These are phyloP conservation scores for Catonia carolina DNA, from an alignment of 2,888 invertebrate species.

Conservation along the genomic window DNA sequence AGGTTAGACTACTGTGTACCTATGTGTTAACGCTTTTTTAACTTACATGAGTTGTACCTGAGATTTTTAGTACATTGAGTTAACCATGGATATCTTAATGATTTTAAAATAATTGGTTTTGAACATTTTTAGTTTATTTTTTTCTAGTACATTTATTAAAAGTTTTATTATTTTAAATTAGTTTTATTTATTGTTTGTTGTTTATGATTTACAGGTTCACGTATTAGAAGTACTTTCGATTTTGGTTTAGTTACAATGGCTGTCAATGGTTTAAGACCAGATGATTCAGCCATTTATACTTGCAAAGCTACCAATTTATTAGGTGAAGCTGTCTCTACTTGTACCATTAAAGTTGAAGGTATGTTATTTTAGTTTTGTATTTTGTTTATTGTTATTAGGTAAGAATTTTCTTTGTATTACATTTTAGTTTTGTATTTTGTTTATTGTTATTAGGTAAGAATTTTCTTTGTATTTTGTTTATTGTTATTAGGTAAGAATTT, in stretches of 20 bases:
- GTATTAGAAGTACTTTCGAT: constrained; percentile 90
- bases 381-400: no score
- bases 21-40: no score
- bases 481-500: no score
- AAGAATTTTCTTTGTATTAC: no score
- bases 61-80: no score
- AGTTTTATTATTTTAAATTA: neutral
- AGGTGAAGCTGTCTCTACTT: constrained; percentile 91
- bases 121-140: constrained; percentile 1
- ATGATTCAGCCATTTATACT: constrained; percentile 93
- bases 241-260: constrained; percentile 93
- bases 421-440: no score
- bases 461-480: no score
- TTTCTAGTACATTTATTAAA: neutral
- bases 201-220: constrained; percentile 51
- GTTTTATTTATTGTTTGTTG: neutral
- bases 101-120: neutral
- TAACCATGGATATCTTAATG: neutral
- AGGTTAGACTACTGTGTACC: no score
- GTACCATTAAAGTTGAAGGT: constrained; percentile 75
- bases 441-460: no score
- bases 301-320: constrained; percentile 89
- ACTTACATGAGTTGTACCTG: no score
- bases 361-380: constrained; percentile 19
- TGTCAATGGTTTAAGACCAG: constrained; percentile 75